phyloP scores from a whole-genome alignment of 2,888 invertebrate genomes.

The Athalia rosae region DNA sequence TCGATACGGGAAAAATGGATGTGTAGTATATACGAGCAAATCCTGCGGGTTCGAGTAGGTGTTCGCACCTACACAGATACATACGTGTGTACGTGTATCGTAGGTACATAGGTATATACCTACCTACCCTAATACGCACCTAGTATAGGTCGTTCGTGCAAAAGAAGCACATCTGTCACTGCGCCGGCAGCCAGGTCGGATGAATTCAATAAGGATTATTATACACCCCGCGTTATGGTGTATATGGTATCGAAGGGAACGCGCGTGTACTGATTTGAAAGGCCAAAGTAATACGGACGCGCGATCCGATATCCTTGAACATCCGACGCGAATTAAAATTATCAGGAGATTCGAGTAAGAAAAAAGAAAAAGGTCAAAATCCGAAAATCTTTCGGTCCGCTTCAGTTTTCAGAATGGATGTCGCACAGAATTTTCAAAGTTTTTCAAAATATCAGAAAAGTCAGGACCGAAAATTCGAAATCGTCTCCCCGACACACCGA shows the following conservation, averaged over 20 bases:
- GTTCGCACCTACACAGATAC: background rate
- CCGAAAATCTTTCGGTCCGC: background rate
- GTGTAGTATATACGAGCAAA: no score
- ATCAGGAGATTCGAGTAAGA: background rate
- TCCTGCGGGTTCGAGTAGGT: background rate
- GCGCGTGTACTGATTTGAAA: conserved; percentile 4
- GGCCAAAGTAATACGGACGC: background rate
- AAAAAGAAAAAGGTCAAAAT: background rate
- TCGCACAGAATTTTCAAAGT: no score
- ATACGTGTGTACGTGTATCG: background rate
- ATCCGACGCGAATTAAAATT: background rate
- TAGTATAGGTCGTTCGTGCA: background rate
- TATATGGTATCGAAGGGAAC: conserved; percentile 9
- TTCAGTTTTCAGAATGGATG: background rate
- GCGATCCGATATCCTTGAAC: conserved; percentile 33
- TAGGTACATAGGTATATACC: background rate
- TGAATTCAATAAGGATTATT: conserved; percentile 47
- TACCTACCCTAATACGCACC: background rate
- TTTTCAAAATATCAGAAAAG: no score
- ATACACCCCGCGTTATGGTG: conserved; percentile 11
- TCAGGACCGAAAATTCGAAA: no score
- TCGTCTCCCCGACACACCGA: no score
- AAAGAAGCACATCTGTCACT: conserved; percentile 46
- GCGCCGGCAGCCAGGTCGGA: conserved; percentile 30
- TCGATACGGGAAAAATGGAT: no score